Conservation (phyloP, 2,888 invertebrate genomes). For the Punctoribates punctum region DNA sequence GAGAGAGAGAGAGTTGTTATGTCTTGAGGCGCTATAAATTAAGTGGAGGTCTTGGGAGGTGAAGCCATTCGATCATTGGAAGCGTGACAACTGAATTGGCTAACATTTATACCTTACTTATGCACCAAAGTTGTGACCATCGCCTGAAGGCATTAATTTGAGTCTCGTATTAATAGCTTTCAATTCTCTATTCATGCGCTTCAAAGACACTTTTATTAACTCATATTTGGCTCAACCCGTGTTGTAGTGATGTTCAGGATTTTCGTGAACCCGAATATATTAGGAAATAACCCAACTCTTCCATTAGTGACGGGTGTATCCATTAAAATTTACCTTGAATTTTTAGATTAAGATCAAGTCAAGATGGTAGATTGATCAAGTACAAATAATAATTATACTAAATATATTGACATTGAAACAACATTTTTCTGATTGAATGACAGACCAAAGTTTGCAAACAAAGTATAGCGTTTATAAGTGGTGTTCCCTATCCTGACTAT, state of each 20-base stretch:
- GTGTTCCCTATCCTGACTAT: too few relatives aligned
- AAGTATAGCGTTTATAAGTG: too few relatives aligned
- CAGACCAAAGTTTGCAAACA: too few relatives aligned
- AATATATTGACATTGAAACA: too few relatives aligned
- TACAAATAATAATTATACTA: too few relatives aligned
- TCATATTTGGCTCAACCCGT: neutral
- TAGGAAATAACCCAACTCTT: too few relatives aligned
- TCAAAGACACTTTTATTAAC: neutral
- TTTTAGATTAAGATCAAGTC: too few relatives aligned
- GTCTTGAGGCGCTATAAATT: neutral
- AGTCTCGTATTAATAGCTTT: constrained; percentile 24
- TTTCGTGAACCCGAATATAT: too few relatives aligned
- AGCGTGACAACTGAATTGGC: constrained; percentile 36
- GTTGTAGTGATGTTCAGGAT: neutral
- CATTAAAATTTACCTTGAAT: too few relatives aligned
- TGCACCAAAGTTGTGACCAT: constrained; percentile 27
- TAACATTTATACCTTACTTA: constrained; percentile 25
- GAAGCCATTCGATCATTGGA: constrained; percentile 18
- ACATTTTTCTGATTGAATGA: too few relatives aligned
- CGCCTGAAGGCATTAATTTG: constrained; percentile 27
- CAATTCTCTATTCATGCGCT: constrained; percentile 17
- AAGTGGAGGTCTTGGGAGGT: neutral
- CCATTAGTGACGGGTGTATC: too few relatives aligned
- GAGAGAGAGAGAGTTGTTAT: neutral
- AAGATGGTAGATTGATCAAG: too few relatives aligned